These are phyloP conservation scores for Halictus rubicundus DNA, from an alignment of 1,140 invertebrate genomes.

Conservation along the genomic window DNA sequence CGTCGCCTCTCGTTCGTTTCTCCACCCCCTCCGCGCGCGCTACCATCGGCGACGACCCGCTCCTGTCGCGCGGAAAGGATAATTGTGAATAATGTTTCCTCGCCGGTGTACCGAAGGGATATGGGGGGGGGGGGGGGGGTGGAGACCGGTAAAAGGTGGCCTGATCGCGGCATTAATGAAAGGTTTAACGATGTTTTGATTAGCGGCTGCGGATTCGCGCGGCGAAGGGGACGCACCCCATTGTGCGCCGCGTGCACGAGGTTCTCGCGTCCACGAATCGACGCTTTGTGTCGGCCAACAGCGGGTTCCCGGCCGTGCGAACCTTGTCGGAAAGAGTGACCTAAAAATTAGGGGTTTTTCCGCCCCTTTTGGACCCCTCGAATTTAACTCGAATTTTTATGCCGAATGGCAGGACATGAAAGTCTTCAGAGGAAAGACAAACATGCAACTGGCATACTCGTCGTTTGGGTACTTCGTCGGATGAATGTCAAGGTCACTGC, in stretches of 20 bases:
- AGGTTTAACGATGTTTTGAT: constrained; percentile 29
- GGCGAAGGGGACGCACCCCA: not conserved
- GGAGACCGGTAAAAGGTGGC: constrained; percentile 6
- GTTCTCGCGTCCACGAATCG: not conserved
- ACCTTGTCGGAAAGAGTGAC: no score
- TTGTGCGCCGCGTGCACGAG: constrained; percentile 6
- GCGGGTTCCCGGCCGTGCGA: no score
- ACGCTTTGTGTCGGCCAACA: not conserved
- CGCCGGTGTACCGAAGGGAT: not conserved
- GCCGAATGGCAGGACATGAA: no score
- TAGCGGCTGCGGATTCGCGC: not conserved
- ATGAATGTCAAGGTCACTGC: no score
- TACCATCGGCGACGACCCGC: not conserved
- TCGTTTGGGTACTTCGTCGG: no score
- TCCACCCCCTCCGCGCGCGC: no score
- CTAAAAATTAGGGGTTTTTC: no score
- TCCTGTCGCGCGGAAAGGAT: constrained; percentile 21
- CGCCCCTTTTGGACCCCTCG: no score
- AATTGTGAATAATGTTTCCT: constrained; percentile 43
- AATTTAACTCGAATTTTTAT: no score
- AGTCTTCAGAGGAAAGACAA: no score
- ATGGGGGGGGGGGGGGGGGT: not conserved
- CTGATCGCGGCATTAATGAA: constrained; percentile 29
- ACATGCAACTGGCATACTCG: no score
- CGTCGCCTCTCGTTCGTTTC: not conserved